Conservation (phyloP, 2,113 vertebrate genomes). For the Tyrannus savana region DNA sequence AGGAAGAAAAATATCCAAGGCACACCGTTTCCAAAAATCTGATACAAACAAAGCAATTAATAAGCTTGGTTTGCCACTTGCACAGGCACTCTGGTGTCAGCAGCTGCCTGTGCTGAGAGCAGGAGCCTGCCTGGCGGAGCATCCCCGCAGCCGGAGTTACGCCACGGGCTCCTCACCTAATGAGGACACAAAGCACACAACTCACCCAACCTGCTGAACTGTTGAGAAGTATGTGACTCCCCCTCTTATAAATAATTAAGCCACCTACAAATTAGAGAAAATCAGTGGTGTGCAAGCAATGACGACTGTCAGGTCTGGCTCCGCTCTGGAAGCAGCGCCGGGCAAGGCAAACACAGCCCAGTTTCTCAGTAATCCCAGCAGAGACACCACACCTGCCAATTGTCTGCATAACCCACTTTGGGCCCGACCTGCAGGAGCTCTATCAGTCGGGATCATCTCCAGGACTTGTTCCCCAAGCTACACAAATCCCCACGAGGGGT, state of each 20-base stretch:
- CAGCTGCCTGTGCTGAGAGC: not conserved
- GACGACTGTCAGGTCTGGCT: slow-evolving; percentile 52
- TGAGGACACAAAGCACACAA: not conserved
- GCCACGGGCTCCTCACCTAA: slow-evolving; percentile 37
- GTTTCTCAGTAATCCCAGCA: slow-evolving; percentile 69
- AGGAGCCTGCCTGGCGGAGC: slow-evolving; percentile 1
- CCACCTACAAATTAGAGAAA: slow-evolving; percentile 64
- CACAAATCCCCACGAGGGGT: slow-evolving; percentile 65
- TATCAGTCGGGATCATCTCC: slow-evolving; percentile 64
- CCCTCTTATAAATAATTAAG: slow-evolving; percentile 64
- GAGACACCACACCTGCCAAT: slow-evolving; percentile 65
- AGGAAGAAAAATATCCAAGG: slow-evolving; percentile 45
- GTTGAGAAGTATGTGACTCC: slow-evolving; percentile 51
- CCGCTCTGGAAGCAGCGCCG: slow-evolving; percentile 69
- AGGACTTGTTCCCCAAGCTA: slow-evolving; percentile 72
- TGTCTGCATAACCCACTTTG: slow-evolving; percentile 64
- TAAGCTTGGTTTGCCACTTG: slow-evolving; percentile 30
- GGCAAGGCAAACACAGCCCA: slow-evolving; percentile 68
- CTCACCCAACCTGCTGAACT: slow-evolving; percentile 48
- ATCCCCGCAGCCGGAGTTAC: not conserved
- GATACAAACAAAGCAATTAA: slow-evolving; percentile 54
- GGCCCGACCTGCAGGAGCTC: slow-evolving; percentile 46
- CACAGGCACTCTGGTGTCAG: not conserved
- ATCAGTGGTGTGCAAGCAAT: slow-evolving; percentile 36
- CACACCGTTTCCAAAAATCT: slow-evolving; percentile 42